Evolutionary conservation across 2,888 invertebrate species (phyloP), one percentile per base, ranked within the genome.

Genomic region (Microctonus aethiopoides): DNA sequence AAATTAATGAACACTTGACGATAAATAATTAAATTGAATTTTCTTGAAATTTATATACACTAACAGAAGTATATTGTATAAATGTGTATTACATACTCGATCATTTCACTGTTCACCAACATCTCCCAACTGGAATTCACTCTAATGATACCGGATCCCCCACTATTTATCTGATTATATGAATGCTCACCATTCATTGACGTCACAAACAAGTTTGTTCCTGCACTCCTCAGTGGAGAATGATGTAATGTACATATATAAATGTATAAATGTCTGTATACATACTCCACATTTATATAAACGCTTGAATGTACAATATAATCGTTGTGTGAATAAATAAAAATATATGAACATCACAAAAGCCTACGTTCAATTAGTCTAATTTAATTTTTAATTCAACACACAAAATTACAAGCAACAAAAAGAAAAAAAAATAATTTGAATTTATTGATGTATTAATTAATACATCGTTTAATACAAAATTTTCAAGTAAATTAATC

Each of bases 201-300:
- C 70, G 73, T 78, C 75, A 68, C 73, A 65, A 75, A 76, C 77
- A 62, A 73, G 76, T 78, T 79, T 71, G 16, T 46, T 46, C 1
- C 46, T 46, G 5, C 16, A n/a, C 16, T 16, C 46, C 16, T 16
- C 16, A 9, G 46, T 16, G 16, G n/a, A n/a, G n/a, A n/a, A n/a
- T 46, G 16, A 16, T 20, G 16, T 16, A 20, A 16, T 46, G 16
- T 2, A 16, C 5, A 46, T 20, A 16, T 46, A 46, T 16, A 39
- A n/a, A n/a, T n/a, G n/a, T n/a, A 29, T 29, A 29, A 29, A 29
- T n/a, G n/a, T n/a, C 29, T 29, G 7, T 29, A 29, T 7, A 29
- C 29, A 29, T n/a, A n/a, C n/a, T n/a, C n/a, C n/a, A n/a, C n/a
- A n/a, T n/a, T n/a, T n/a, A n/a, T n/a, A n/a, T n/a, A n/a, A n/a